A percentile compares a stretch with the other conserved stretches of the same genome.
Evolutionary conservation across 2,113 vertebrate genomes (phyloP).

Genomic region (Gallinago media): DNA sequence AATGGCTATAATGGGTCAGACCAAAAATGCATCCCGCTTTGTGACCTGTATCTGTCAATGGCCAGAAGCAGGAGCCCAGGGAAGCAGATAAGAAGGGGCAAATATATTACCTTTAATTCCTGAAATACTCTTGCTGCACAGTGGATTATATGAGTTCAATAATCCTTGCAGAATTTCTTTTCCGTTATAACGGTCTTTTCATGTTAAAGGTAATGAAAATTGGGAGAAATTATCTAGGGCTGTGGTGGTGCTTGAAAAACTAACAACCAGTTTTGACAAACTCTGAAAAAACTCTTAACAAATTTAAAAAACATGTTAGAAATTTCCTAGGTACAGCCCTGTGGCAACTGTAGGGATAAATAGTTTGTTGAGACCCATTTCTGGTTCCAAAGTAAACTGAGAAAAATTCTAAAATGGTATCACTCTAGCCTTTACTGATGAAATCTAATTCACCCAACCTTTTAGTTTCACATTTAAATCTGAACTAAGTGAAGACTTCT

Average conservation of each 20-base stretch:
- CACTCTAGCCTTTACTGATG: background rate
- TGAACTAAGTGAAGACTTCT: background rate
- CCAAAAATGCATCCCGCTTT: background rate
- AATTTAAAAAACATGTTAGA: background rate
- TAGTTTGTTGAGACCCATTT: background rate
- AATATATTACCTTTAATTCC: background rate
- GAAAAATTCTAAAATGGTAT: background rate
- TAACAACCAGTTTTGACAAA: background rate
- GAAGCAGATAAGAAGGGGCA: background rate
- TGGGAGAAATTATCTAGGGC: background rate
- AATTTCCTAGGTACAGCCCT: background rate
- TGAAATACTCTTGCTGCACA: background rate
- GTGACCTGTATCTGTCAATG: background rate
- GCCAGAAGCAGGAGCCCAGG: background rate
- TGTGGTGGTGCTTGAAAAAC: background rate
- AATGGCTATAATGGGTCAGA: background rate
- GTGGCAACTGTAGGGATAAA: background rate
- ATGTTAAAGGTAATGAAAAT: background rate
- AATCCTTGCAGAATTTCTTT: background rate
- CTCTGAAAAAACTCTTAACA: background rate
- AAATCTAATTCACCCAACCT: background rate
- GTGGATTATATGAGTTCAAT: background rate
- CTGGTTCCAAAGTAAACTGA: background rate
- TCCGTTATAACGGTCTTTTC: background rate
- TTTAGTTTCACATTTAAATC: background rate